Percentiles rank a stretch among this genome's conserved stretches.
phyloP scores from a whole-genome alignment of 92 coral and sea anemone species.

The Epizoanthus scotinus region DNA sequence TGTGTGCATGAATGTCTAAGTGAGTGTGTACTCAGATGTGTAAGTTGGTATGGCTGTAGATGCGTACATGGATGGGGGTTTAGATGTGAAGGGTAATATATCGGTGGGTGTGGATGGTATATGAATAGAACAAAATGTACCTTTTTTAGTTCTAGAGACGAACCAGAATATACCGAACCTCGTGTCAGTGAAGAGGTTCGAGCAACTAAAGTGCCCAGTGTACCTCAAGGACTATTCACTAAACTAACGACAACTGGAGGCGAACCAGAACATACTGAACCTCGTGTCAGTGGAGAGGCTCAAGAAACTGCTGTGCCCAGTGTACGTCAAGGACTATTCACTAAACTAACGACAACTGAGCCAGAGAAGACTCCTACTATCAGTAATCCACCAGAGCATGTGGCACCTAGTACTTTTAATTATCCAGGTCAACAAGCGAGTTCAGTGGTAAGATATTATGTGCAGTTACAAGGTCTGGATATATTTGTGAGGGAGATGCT shows the following conservation, averaged over 20 bases:
- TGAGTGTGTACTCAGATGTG: too few species aligned
- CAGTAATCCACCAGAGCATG: not conserved
- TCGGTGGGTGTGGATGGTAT: not conserved
- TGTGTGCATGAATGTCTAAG: too few species aligned
- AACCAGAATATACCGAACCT: not conserved
- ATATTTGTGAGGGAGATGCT: too few species aligned
- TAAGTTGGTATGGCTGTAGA: too few species aligned
- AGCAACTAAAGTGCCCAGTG: not conserved
- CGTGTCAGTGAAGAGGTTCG: not conserved
- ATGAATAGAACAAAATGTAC: not conserved
- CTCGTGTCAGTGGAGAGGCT: not conserved
- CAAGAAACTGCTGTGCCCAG: not conserved
- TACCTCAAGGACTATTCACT: too few species aligned
- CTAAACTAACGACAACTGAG: too few species aligned
- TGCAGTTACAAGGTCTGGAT: not conserved
- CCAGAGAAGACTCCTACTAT: not conserved
- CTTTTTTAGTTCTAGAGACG: not conserved
- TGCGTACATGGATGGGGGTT: too few species aligned
- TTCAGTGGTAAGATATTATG: conserved; percentile 6
- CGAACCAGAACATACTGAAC: not conserved
- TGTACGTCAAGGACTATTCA: too few species aligned
- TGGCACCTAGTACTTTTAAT: not conserved
- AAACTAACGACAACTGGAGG: too few species aligned
- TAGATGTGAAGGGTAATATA: not conserved
- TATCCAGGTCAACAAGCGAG: not conserved